phyloP scores from a whole-genome alignment of 2,113 vertebrate genomes.

The Parus major region DNA sequence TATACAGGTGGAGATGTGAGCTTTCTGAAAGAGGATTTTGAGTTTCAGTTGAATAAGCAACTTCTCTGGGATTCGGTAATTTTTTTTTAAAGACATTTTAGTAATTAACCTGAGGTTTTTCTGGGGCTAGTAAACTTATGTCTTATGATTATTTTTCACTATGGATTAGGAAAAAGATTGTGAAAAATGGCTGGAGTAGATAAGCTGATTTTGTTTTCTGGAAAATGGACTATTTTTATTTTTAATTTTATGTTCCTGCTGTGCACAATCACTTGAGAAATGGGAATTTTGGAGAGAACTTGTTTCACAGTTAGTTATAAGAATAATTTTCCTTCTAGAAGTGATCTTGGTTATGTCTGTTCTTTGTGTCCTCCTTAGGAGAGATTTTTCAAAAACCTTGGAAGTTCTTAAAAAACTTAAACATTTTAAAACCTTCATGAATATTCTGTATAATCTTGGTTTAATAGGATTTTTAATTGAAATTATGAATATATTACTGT shows the following conservation, averaged over 20 bases:
- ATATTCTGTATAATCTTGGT: background rate
- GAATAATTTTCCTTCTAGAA: background rate
- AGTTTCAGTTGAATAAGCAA: slow-evolving; percentile 88
- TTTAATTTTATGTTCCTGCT: background rate
- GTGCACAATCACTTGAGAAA: background rate
- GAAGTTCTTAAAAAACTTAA: background rate
- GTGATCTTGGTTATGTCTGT: background rate
- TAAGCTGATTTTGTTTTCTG: background rate
- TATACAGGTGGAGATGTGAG: slow-evolving; percentile 91
- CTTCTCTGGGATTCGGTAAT: slow-evolving; percentile 89
- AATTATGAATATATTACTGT: background rate
- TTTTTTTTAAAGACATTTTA: background rate
- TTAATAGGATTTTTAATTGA: background rate
- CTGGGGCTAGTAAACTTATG: background rate
- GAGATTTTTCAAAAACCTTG: background rate
- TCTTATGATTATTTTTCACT: background rate
- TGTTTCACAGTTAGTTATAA: background rate
- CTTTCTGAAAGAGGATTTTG: slow-evolving; percentile 94
- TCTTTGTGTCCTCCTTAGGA: background rate
- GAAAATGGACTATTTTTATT: background rate
- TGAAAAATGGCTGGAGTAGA: background rate
- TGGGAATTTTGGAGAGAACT: background rate
- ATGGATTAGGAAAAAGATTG: background rate
- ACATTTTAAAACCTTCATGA: background rate
- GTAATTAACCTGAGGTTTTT: background rate